Percentiles rank a stretch among this genome's conserved stretches.
phyloP scores from a whole-genome alignment of 37 sponge, comb jelly and placozoan genomes.

The Chondrosia reniformis region DNA sequence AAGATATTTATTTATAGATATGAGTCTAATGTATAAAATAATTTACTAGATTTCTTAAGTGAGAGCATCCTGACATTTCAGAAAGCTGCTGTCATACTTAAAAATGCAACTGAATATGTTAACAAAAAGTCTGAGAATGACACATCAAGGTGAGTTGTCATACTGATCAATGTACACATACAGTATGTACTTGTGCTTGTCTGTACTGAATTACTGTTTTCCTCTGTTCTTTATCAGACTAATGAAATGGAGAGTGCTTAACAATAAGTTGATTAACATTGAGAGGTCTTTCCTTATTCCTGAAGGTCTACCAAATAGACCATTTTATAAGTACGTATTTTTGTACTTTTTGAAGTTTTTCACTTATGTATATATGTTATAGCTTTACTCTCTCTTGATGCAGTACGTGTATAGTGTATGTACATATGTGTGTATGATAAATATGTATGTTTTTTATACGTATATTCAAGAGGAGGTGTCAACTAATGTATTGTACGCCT shows the following conservation, averaged over 20 bases:
- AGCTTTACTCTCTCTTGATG: too few relatives aligned
- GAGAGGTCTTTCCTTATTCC: slow-evolving; percentile 88
- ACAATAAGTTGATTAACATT: slow-evolving; percentile 70
- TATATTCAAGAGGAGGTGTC: too few relatives aligned
- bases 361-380: too few relatives aligned
- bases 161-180: neutral
- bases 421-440: too few relatives aligned
- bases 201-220: too few relatives aligned
- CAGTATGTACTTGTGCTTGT: neutral
- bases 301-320: slow-evolving; percentile 81
- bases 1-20: too few relatives aligned
- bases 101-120: slow-evolving; percentile 5
- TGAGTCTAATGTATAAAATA: too few relatives aligned
- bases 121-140: neutral
- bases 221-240: neutral
- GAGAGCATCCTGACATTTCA: neutral
- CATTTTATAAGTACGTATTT: slow-evolving; percentile 71
- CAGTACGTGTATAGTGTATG: too few relatives aligned
- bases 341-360: too few relatives aligned
- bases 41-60: slow-evolving; percentile 1
- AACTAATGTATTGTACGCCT: too few relatives aligned
- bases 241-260: slow-evolving; percentile 56
- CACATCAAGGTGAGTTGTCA: neutral
- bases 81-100: neutral
- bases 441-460: too few relatives aligned